phyloP scores from a whole-genome alignment of 1,140 invertebrate species.

The Drosophila erecta region DNA sequence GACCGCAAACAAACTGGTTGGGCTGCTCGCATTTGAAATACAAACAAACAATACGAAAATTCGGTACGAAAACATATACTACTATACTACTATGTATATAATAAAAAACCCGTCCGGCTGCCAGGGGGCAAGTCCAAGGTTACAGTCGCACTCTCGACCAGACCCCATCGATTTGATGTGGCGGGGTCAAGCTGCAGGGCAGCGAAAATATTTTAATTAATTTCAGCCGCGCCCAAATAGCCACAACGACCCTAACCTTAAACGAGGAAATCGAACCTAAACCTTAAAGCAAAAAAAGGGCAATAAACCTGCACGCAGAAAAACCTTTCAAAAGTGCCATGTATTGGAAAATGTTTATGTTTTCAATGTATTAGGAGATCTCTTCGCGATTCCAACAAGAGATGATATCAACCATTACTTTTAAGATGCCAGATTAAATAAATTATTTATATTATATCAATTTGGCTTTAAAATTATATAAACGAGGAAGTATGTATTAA shows the following conservation, averaged over 20 bases:
- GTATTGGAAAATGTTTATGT: not conserved
- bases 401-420: too few relatives aligned
- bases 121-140: conserved; percentile 72
- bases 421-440: too few relatives aligned
- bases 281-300: not conserved
- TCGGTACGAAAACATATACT: conserved; percentile 14
- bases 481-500: too few relatives aligned
- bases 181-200: conserved; percentile 67
- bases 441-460: too few relatives aligned
- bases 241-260: conserved; percentile 55
- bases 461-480: too few relatives aligned
- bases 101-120: conserved; percentile 22
- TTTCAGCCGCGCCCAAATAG: conserved; percentile 58
- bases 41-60: conserved; percentile 52
- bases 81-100: not conserved
- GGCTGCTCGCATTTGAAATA: conserved; percentile 50
- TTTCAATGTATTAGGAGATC: not conserved
- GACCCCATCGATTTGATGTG: conserved; percentile 23
- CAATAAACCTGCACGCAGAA: not conserved
- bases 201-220: conserved; percentile 67
- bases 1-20: conserved; percentile 64
- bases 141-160: conserved; percentile 33
- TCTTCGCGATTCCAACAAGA: too few relatives aligned
- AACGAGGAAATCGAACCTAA: conserved; percentile 16
- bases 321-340: not conserved